Evolutionary conservation across 1,140 invertebrate species (phyloP).

Genomic region (Eupeodes corollae): DNA sequence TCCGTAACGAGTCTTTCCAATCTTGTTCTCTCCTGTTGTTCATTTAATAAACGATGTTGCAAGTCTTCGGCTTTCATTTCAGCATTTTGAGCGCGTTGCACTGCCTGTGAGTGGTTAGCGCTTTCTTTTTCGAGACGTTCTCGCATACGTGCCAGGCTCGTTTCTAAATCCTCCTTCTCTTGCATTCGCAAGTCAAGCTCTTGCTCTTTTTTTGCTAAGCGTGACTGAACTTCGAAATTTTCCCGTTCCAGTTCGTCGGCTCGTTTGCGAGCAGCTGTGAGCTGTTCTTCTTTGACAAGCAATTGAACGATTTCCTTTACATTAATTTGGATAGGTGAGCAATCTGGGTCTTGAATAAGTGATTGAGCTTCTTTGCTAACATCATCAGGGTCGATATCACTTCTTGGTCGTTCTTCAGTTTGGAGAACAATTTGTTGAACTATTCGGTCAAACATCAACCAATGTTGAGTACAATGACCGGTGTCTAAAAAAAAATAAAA

Average conservation of each 20-base stretch:
- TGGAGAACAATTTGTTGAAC: conserved; percentile 95
- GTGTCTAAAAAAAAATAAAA: conserved; percentile 46
- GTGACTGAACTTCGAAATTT: conserved; percentile 73
- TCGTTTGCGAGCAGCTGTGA: conserved; percentile 74
- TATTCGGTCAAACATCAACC: conserved; percentile 87
- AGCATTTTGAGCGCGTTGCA: conserved; percentile 62
- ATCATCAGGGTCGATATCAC: conserved; percentile 30
- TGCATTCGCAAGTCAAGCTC: conserved; percentile 79
- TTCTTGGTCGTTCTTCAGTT: conserved; percentile 40
- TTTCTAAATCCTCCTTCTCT: conserved; percentile 86
- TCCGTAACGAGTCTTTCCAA: conserved; percentile 75
- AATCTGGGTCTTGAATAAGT: conserved; percentile 61
- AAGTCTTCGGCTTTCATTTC: conserved; percentile 64
- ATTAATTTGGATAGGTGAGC: conserved; percentile 77
- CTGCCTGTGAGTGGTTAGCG: conserved; percentile 72
- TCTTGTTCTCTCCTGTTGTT: conserved; percentile 67
- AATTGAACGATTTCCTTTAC: conserved; percentile 83
- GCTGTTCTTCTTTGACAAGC: conserved; percentile 86
- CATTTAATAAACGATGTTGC: conserved; percentile 62
- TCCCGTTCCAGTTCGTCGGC: conserved; percentile 81
- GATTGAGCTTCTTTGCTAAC: conserved; percentile 12
- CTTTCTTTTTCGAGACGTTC: conserved; percentile 84
- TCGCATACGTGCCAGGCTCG: conserved; percentile 70
- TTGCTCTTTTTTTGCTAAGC: conserved; percentile 84
- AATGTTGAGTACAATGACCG: conserved; percentile 76